Percentiles rank a stretch among this genome's conserved stretches.
Evolutionary conservation across 2,797 vertebrate species (phyloP).

Genomic region (Atherinosoma microstoma): DNA sequence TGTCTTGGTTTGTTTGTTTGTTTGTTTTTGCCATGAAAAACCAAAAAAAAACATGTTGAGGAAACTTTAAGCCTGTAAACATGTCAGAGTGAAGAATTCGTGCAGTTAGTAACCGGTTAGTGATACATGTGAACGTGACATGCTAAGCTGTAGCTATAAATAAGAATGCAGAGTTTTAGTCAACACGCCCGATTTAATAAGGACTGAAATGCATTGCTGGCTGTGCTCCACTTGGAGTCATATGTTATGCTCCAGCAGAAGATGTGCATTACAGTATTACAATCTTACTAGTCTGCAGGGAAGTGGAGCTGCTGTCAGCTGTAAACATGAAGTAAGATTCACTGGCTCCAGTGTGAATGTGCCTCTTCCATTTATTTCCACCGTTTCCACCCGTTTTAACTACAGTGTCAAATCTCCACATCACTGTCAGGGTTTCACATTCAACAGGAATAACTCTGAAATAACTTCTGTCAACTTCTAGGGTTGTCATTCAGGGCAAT

Average conservation of each 20-base stretch:
- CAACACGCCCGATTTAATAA: constrained; percentile 52
- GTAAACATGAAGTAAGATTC: constrained; percentile 9
- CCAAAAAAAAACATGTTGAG: neutral
- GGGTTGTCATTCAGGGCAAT: neutral
- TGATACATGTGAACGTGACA: constrained; percentile 26
- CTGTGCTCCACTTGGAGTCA: constrained; percentile 41
- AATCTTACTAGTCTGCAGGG: constrained; percentile 13
- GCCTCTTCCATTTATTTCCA: constrained; percentile 6
- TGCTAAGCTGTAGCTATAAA: constrained; percentile 57
- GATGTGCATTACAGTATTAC: constrained; percentile 25
- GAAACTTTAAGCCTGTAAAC: constrained; percentile 25
- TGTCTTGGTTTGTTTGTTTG: neutral
- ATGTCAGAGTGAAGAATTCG: constrained; percentile 26
- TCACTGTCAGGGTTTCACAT: neutral
- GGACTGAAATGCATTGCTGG: constrained; percentile 49
- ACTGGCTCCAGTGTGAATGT: constrained; percentile 2
- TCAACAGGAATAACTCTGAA: neutral
- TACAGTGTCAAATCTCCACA: neutral
- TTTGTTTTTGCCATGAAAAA: no score
- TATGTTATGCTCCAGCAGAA: constrained; percentile 45
- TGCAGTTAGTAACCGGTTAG: constrained; percentile 41
- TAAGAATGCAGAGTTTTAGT: constrained; percentile 41
- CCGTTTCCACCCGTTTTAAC: neutral
- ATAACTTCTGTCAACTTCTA: neutral
- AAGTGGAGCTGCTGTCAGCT: constrained; percentile 18